Evolutionary conservation across 2,113 vertebrate genomes (phyloP).

Genomic region (Dasypus novemcinctus): DNA sequence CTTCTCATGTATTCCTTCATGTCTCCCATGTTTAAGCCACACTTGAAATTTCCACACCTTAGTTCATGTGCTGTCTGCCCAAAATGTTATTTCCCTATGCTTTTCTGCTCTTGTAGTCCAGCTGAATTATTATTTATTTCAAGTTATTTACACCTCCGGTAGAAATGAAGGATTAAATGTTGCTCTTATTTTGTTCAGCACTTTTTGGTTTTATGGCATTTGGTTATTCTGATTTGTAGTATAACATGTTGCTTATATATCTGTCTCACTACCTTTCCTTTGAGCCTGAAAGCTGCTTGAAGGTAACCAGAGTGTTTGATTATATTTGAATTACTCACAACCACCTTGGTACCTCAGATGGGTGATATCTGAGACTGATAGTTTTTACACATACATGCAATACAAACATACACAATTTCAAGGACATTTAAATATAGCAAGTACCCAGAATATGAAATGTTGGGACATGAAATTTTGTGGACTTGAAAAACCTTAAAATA

Average conservation of each 20-base stretch:
- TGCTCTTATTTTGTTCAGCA: not conserved
- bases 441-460: not conserved
- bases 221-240: not conserved
- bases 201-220: not conserved
- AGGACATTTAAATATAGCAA: not conserved
- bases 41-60: not conserved
- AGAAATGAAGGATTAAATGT: constrained; percentile 2
- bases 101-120: not conserved
- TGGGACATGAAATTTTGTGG: not conserved
- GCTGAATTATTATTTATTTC: not conserved
- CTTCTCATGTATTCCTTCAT: not conserved
- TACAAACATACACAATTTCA: not conserved
- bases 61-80: not conserved
- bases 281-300: constrained; percentile 8
- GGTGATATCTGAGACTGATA: constrained; percentile 11
- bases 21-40: not conserved
- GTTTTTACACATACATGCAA: not conserved
- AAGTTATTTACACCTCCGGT: not conserved
- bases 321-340: not conserved
- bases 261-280: not conserved
- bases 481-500: not conserved
- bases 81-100: not conserved
- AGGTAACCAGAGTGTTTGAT: not conserved
- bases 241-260: not conserved
- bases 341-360: not conserved